These are phyloP conservation scores for Cepaea hortensis DNA, from an alignment of 2,888 invertebrate genomes.

Conservation along the genomic window DNA sequence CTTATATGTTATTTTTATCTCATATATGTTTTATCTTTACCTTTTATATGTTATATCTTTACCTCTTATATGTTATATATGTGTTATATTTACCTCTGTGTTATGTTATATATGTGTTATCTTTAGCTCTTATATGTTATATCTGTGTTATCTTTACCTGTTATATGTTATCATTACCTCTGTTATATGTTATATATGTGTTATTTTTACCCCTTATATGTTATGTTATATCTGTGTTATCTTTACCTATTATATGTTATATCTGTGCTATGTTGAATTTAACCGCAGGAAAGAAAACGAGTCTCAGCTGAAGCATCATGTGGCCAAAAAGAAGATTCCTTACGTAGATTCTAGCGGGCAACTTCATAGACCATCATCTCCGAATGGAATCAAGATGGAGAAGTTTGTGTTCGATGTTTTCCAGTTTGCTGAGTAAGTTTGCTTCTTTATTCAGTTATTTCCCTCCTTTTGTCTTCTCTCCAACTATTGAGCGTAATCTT, in stretches of 20 bases:
- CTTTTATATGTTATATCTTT: too few relatives aligned
- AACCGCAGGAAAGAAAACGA: conserved; percentile 80
- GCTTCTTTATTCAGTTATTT: not conserved
- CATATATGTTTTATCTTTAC: too few relatives aligned
- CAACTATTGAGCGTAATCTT: too few relatives aligned
- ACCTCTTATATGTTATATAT: too few relatives aligned
- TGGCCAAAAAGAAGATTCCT: conserved; percentile 98
- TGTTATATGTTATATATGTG: too few relatives aligned
- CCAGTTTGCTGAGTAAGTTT: conserved; percentile 86
- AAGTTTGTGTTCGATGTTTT: conserved; percentile 99
- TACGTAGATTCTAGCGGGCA: conserved; percentile 85
- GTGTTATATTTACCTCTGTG: too few relatives aligned
- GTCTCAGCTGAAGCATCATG: conserved; percentile 88
- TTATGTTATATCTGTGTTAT: too few relatives aligned
- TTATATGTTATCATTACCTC: too few relatives aligned
- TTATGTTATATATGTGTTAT: too few relatives aligned
- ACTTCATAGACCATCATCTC: conserved; percentile 83
- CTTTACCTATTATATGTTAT: not conserved
- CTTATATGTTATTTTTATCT: too few relatives aligned
- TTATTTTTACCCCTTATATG: too few relatives aligned
- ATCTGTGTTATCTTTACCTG: not conserved
- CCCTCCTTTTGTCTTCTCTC: not conserved
- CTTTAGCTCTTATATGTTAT: not conserved
- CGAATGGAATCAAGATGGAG: conserved; percentile 98
- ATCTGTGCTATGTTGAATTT: not conserved